Evolutionary conservation across 2,888 invertebrate species (phyloP).

Genomic region (Drosophila meridionalis): DNA sequence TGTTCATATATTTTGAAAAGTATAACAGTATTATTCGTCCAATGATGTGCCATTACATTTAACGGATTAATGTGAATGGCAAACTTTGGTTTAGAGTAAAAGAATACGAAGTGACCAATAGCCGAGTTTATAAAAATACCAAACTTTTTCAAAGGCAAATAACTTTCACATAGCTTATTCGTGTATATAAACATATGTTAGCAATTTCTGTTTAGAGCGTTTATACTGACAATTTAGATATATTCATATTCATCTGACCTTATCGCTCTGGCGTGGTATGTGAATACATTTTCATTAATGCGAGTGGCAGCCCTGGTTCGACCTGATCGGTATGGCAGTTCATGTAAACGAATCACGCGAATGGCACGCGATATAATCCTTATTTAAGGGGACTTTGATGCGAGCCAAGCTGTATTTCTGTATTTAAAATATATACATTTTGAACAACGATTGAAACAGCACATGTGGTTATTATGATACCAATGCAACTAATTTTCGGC

Average conservation of each 20-base stretch:
- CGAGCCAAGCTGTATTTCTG: background rate
- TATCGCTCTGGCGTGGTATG: background rate
- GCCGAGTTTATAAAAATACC: background rate
- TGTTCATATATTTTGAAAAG: background rate
- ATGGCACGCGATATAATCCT: background rate
- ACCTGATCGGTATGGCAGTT: slow-evolving; percentile 3
- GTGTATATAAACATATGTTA: background rate
- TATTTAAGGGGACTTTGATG: background rate
- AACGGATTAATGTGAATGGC: background rate
- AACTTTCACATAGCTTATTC: background rate
- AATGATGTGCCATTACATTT: background rate
- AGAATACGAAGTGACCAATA: background rate
- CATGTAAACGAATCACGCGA: slow-evolving; percentile 11
- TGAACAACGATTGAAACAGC: background rate
- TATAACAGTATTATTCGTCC: background rate
- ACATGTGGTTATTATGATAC: slow-evolving; percentile 43
- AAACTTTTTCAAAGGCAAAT: background rate
- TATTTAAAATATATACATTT: background rate
- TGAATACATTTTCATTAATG: background rate
- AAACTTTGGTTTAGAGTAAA: background rate
- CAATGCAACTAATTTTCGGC: slow-evolving; percentile 21
- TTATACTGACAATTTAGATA: background rate
- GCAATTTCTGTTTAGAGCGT: background rate
- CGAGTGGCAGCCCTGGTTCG: background rate
- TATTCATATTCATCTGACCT: background rate